Evolutionary conservation across 2,888 invertebrate species (phyloP).

Genomic region (Torymus aiolomorphi): DNA sequence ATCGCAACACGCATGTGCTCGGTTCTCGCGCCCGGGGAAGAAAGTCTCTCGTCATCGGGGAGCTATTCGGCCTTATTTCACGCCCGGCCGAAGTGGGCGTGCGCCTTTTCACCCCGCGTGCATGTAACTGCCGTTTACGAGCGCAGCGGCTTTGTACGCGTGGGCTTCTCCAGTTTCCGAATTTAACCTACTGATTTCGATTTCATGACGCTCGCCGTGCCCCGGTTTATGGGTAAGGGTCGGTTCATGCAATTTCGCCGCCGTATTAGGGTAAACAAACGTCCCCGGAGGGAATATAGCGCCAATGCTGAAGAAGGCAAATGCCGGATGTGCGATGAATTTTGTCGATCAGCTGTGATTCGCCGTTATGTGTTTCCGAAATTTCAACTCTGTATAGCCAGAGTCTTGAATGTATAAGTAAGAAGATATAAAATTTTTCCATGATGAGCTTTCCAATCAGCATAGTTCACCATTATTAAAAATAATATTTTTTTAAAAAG

Average conservation of each 20-base stretch:
- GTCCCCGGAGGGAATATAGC: too few relatives aligned
- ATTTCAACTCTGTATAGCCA: too few relatives aligned
- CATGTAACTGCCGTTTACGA: slow-evolving; percentile 10
- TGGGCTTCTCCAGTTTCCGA: neutral
- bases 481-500: too few relatives aligned
- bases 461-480: too few relatives aligned
- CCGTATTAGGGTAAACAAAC: neutral
- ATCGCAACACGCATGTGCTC: neutral
- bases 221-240: neutral
- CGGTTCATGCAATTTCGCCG: slow-evolving; percentile 5
- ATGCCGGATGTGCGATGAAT: too few relatives aligned
- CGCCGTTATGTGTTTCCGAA: too few relatives aligned
- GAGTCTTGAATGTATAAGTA: too few relatives aligned
- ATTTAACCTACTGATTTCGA: slow-evolving; percentile 49
- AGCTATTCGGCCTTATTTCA: slow-evolving; percentile 69
- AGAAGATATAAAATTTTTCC: too few relatives aligned
- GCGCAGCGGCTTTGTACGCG: neutral
- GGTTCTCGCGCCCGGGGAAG: slow-evolving; percentile 13
- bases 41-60: slow-evolving; percentile 66
- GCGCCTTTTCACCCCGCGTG: slow-evolving; percentile 25
- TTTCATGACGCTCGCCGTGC: slow-evolving; percentile 27
- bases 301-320: too few relatives aligned
- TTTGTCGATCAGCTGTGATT: too few relatives aligned
- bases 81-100: slow-evolving; percentile 64
- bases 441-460: too few relatives aligned